Percentiles rank a stretch among this genome's conserved stretches.
Conservation (phyloP, 2,113 vertebrate genomes). For the Pedionomus torquatus region DNA sequence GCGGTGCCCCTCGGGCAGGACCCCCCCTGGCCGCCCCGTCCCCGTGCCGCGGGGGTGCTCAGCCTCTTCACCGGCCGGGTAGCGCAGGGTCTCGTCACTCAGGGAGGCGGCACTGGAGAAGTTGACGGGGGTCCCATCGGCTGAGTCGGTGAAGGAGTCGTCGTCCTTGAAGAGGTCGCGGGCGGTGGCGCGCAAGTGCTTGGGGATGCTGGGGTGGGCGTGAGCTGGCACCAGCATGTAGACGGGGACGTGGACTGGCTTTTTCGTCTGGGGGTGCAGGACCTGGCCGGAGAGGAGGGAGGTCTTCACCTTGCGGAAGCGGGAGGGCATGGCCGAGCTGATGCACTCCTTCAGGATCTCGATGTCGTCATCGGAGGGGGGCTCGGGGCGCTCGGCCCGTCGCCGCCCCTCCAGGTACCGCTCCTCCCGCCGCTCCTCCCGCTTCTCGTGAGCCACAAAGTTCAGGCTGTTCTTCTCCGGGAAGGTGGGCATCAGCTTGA, state of each 20-base stretch:
- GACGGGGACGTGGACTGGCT: conserved; percentile 84
- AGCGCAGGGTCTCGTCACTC: conserved; percentile 91
- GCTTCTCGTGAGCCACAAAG: conserved; percentile 69
- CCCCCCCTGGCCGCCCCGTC: conserved; percentile 49
- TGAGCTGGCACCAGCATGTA: conserved; percentile 93
- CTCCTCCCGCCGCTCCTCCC: conserved; percentile 78
- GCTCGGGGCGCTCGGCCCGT: conserved; percentile 53
- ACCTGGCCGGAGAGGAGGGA: conserved; percentile 84
- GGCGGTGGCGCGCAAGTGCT: conserved; percentile 63
- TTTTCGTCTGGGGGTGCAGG: conserved; percentile 80
- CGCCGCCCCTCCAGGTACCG: conserved; percentile 75
- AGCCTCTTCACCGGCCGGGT: conserved; percentile 74
- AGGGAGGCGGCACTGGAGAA: conserved; percentile 91
- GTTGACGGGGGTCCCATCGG: conserved; percentile 89
- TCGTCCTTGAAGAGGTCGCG: conserved; percentile 83
- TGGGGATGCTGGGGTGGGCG: conserved; percentile 73
- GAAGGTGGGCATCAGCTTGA: conserved; percentile 89
- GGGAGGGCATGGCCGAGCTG: conserved; percentile 92
- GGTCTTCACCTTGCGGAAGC: conserved; percentile 88
- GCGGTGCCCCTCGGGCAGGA: background rate
- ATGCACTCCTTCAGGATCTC: conserved; percentile 96
- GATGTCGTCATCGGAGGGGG: conserved; percentile 87
- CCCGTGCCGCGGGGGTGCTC: conserved; percentile 43
- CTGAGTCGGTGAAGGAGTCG: conserved; percentile 88
- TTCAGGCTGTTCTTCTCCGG: conserved; percentile 81